Evolutionary conservation across 2,888 invertebrate genomes (phyloP), one percentile per base, ranked within the genome.

Genomic region (Saturnia japonica): DNA sequence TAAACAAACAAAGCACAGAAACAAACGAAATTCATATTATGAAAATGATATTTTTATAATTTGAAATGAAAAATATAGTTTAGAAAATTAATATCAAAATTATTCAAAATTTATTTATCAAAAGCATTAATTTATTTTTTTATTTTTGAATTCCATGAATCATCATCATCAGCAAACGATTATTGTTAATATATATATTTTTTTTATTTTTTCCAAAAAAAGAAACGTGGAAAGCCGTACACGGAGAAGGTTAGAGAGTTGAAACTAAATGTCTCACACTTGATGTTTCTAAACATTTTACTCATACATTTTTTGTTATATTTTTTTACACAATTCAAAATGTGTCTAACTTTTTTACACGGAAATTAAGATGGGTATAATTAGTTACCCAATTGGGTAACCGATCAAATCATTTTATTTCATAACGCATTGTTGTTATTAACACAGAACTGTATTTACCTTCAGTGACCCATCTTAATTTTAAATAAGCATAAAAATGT

Each of bases 181-280:
- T 28, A 28, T 22, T 68, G 42, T 67, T 69, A 66, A 66, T 60
- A 71, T 72, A 73, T 72, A 78, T 67, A 28, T 77, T 89, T 88
- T 89, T 77, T 89, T 88, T 89, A 86, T 92, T 94, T 90, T 93
- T 94, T 91, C 92, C 93, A 93, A 91, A 60, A 94, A 93, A 95
- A 95, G 95, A 95, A 95, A 94, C 95, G 95, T 90, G 96, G 95
- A 91, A 96, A 97, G 94, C 95, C 96, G 91, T 97, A 96, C 94
- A 96, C 96, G 88, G 95, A 96, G 95, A 96, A 97, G 97, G 97
- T 97, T 95, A 96, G 96, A 89, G 84, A 87, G 85, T 77, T 91
- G 85, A 85, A 88, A 85, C 82, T 92, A 83, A 83, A 91, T 92
- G 86, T 87, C 80, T 85, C 82, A 83, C 85, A 84, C 85, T 88